These are phyloP conservation scores for Petrolisthes cinctipes DNA, from an alignment of 2,888 invertebrate species.

Conservation along the genomic window DNA sequence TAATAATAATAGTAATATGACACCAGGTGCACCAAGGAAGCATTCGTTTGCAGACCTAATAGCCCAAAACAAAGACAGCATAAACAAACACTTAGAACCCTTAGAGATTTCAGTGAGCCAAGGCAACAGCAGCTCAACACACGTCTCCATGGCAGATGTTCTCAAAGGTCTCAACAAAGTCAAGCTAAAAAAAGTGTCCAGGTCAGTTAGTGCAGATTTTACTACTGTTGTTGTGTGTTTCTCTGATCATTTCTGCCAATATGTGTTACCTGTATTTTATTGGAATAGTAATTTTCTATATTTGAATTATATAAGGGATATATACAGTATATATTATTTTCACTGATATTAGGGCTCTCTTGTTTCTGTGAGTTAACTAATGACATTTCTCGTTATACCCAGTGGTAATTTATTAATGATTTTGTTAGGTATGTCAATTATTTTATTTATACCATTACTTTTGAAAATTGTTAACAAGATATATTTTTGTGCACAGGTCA, in stretches of 20 bases:
- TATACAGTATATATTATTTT: no score
- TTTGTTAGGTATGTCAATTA: no score
- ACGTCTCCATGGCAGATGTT: conserved; percentile 57
- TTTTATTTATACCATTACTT: no score
- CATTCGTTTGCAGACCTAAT: conserved; percentile 52
- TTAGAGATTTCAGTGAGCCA: conserved; percentile 27
- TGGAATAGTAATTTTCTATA: neutral
- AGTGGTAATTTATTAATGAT: no score
- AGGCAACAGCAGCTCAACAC: conserved; percentile 21
- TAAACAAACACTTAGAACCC: conserved; percentile 52
- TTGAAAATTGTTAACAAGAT: no score
- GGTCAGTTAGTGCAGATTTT: conserved; percentile 27
- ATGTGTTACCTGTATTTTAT: neutral
- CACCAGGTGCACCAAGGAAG: neutral
- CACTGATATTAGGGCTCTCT: no score
- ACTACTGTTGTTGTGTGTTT: neutral
- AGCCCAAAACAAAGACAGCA: conserved; percentile 52
- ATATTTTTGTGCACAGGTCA: conserved; percentile 67
- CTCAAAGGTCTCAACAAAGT: conserved; percentile 62
- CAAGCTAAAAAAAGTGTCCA: conserved; percentile 56
- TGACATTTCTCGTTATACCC: no score
- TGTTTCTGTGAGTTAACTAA: no score
- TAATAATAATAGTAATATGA: neutral
- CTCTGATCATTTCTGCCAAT: neutral
- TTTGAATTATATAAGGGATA: neutral